Base-by-base conservation (phyloP, 1,140 invertebrate species). In the Trigoniulus corallinus region DNA sequence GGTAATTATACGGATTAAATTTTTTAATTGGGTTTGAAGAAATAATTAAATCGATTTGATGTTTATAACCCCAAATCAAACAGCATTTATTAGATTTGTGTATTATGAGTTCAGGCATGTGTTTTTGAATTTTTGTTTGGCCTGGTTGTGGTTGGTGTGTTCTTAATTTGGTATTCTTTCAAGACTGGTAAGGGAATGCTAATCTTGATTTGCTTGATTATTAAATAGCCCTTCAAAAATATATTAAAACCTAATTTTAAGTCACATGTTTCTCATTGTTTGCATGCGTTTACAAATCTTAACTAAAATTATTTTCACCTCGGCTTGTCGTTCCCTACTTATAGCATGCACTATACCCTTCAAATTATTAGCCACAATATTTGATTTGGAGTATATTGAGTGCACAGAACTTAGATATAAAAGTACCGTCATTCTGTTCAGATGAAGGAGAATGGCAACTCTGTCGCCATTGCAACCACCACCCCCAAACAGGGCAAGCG, bases 1-100 rank as follows among this genome's bases (percentile, higher is more conserved):
- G 78, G 48, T 54, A 52, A 22, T 44, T 24, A 44, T 24, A 20
- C 18, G 4, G 18, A 7, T 44, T 7, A 7, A 15, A 34, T 44
- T 24, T 44, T 44, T 18, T 7, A 7, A 7, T 10, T 44, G 42
- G 18, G 42, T 24, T 44, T 39, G 37, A 18, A 13, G 37, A n/a
- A n/a, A n/a, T n/a, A n/a, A n/a, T n/a, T n/a, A n/a, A n/a, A n/a
- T n/a, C n/a, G n/a, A n/a, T n/a, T n/a, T n/a, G n/a, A n/a, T n/a
- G n/a, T n/a, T n/a, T n/a, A n/a, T n/a, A n/a, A n/a, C n/a, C n/a
- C n/a, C n/a, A n/a, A n/a, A n/a, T n/a, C n/a, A n/a, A n/a, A n/a
- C n/a, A n/a, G n/a, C n/a, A n/a, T n/a, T n/a, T n/a, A n/a, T n/a
- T n/a, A n/a, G n/a, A n/a, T n/a, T n/a, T n/a, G n/a, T n/a, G n/a